These are phyloP conservation scores for Raja brachyura DNA, from an alignment of 2,113 vertebrate genomes.

Conservation along the genomic window DNA sequence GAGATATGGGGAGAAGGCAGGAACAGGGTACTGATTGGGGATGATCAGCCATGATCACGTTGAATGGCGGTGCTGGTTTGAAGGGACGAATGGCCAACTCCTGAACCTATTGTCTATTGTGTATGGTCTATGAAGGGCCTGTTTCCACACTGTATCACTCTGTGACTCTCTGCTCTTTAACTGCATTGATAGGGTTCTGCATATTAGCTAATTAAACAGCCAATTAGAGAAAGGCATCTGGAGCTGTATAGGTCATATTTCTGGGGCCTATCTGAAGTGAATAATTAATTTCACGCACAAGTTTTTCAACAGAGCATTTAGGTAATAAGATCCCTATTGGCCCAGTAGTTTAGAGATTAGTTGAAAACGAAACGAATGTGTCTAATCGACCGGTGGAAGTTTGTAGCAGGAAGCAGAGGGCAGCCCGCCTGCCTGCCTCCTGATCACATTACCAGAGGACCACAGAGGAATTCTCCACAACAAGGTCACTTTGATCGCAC, in stretches of 20 bases:
- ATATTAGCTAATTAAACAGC: background rate
- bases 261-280: background rate
- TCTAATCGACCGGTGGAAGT: background rate
- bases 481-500: background rate
- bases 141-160: no score
- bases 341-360: background rate
- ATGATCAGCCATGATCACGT: no score
- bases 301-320: background rate
- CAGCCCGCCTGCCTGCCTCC: background rate
- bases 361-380: background rate
- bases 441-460: background rate
- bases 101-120: no score
- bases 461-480: background rate
- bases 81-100: no score
- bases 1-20: no score
- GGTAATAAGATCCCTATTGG: background rate
- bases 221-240: background rate
- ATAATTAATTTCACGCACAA: conserved; percentile 8
- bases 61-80: no score
- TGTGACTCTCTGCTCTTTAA: background rate
- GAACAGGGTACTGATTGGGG: no score
- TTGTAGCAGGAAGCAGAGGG: background rate
- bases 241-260: background rate
- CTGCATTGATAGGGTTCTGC: background rate
- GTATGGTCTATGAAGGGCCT: no score